These are phyloP conservation scores for Phyllostomus hastatus DNA, from an alignment of 2,113 vertebrate species.

Conservation along the genomic window DNA sequence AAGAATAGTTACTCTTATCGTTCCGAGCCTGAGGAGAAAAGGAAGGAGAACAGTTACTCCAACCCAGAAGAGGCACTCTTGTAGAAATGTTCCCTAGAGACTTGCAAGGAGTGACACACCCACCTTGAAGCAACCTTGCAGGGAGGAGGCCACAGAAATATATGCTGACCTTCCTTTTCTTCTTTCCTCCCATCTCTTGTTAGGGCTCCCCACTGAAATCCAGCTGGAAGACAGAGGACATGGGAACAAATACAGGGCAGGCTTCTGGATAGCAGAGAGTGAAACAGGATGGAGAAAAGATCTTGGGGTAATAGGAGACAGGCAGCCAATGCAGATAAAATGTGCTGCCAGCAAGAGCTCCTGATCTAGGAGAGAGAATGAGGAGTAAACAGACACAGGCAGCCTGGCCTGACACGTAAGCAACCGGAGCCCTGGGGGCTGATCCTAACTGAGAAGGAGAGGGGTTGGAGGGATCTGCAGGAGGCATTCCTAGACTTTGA, in stretches of 20 bases:
- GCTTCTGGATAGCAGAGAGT: neutral
- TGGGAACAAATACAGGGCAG: neutral
- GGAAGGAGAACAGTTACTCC: neutral
- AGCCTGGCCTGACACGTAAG: accelerated
- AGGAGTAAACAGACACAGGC: neutral
- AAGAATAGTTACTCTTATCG: neutral
- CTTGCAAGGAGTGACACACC: neutral
- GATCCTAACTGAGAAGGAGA: neutral
- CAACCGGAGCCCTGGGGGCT: accelerated
- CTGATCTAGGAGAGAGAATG: neutral
- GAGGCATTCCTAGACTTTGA: neutral
- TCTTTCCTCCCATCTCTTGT: neutral
- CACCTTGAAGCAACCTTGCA: neutral
- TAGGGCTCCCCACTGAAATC: neutral
- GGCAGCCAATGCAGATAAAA: neutral
- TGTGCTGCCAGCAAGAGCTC: neutral
- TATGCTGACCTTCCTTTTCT: neutral
- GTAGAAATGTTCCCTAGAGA: neutral
- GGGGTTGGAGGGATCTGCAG: neutral
- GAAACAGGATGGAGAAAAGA: neutral
- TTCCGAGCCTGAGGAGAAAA: neutral
- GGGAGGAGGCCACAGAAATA: neutral
- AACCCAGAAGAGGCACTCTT: neutral
- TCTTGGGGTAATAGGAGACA: neutral
- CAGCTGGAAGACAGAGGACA: neutral